phyloP scores from a whole-genome alignment of 1,140 invertebrate genomes.

The Leptinotarsa texana region DNA sequence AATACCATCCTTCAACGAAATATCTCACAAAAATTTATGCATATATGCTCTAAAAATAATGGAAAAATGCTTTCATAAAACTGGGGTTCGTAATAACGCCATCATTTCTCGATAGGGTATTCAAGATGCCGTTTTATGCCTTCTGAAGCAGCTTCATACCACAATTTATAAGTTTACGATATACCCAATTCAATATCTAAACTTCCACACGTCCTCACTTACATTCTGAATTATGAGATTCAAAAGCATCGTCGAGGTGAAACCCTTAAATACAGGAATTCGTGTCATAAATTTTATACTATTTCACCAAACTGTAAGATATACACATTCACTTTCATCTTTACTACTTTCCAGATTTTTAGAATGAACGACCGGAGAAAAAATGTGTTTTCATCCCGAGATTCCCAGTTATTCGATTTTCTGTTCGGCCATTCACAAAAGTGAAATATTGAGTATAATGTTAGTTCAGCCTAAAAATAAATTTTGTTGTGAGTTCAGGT shows the following conservation, averaged over 20 bases:
- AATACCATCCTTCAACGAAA: too few species aligned
- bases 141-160: neutral
- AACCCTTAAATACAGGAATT: neutral
- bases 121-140: too few species aligned
- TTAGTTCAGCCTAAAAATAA: too few species aligned
- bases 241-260: neutral
- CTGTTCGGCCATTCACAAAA: too few species aligned
- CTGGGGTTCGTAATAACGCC: too few species aligned
- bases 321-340: neutral
- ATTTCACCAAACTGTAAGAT: neutral
- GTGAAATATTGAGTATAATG: too few species aligned
- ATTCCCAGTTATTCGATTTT: neutral
- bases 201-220: neutral
- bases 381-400: neutral
- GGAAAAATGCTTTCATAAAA: too few species aligned
- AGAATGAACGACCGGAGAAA: neutral
- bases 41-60: too few species aligned
- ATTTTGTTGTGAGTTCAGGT: too few species aligned
- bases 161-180: conserved; percentile 1
- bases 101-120: too few species aligned
- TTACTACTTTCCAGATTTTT: neutral
- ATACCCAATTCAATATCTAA: neutral
- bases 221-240: neutral
- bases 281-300: neutral
- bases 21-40: too few species aligned